A percentile compares a stretch with the other conserved stretches of the same genome.
phyloP scores from a whole-genome alignment of 2,888 invertebrate genomes.

The Eupithecia abbreviata region DNA sequence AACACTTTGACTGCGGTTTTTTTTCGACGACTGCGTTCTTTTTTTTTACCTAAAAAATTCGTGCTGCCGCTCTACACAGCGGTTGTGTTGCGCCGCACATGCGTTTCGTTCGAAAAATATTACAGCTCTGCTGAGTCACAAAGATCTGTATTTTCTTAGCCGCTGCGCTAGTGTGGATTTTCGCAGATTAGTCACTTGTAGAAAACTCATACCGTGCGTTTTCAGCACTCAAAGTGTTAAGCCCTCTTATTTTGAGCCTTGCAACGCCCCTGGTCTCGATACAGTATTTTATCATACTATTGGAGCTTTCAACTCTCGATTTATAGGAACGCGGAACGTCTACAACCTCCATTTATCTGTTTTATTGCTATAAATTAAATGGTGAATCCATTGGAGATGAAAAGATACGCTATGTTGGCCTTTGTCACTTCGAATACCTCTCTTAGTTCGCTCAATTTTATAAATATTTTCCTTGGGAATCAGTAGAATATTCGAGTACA shows the following conservation, averaged over 20 bases:
- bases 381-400: constrained; percentile 74
- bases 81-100: too few species aligned
- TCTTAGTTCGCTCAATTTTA: not conserved
- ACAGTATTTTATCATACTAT: constrained; percentile 52
- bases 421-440: constrained; percentile 24
- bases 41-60: too few species aligned
- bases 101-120: too few species aligned
- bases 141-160: too few species aligned
- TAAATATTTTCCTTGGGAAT: not conserved
- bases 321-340: constrained; percentile 78
- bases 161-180: too few species aligned
- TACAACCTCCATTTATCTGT: constrained; percentile 73
- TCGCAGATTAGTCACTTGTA: too few species aligned
- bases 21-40: too few species aligned
- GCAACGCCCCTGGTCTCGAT: constrained; percentile 10
- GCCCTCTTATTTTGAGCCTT: not conserved
- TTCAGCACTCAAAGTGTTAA: too few species aligned
- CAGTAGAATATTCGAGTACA: not conserved
- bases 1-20: too few species aligned
- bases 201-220: too few species aligned
- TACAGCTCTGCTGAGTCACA: too few species aligned
- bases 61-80: too few species aligned
- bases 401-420: constrained; percentile 69
- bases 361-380: constrained; percentile 82
- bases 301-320: constrained; percentile 55